Base-by-base conservation (phyloP, 2,113 vertebrate species). In the Oncorhynchus gorbuscha region DNA sequence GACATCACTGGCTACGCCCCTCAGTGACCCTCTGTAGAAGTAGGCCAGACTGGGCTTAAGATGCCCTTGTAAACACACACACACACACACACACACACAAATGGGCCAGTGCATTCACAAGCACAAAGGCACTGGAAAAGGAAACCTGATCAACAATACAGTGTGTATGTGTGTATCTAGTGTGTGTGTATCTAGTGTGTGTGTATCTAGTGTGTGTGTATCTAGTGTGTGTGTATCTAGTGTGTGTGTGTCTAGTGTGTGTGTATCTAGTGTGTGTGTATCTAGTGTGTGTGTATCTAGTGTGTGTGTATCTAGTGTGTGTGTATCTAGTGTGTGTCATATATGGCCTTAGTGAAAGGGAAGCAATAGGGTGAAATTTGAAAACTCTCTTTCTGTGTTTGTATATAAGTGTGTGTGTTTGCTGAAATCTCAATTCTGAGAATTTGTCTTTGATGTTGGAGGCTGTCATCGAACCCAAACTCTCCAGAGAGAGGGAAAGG, bases 381-480 rank as follows among this genome's bases (percentile, higher is more conserved):
- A 86, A 80, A 76, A 59, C 51, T 73, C 58, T n/a, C 39, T 45
- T 66, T 77, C 79, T 77, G 39, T 49, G 49, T 48, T 18, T 2
- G 72, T 51, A 13, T 39, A 7, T 45, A n/a, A 30, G 39, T 22
- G 22, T 28, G 72, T 69, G 68, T 69, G 68, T 69, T 58, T 66
- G 55, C 48, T 88, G 82, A 75, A 81, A 86, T 81, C 85, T 79
- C 81, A 68, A 77, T 88, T 86, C 85, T 77, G 69, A 87, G 32
- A 88, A 88, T 86, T 81, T 88, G 85, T 88, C 80, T 81, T 90
- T 85, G 90, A 88, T 82, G 91, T 93, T 90, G 93, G 92, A 90
- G 92, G 87, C 75, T 90, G 89, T 91, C 89, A 88, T 87, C 71
- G 84, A 92, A 90, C 89, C 90, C 88, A 88, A 92, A 90, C 88